Evolutionary conservation across 2,113 vertebrate species (phyloP), one percentile per base, ranked within the genome.

Genomic region (Pedetes capensis): DNA sequence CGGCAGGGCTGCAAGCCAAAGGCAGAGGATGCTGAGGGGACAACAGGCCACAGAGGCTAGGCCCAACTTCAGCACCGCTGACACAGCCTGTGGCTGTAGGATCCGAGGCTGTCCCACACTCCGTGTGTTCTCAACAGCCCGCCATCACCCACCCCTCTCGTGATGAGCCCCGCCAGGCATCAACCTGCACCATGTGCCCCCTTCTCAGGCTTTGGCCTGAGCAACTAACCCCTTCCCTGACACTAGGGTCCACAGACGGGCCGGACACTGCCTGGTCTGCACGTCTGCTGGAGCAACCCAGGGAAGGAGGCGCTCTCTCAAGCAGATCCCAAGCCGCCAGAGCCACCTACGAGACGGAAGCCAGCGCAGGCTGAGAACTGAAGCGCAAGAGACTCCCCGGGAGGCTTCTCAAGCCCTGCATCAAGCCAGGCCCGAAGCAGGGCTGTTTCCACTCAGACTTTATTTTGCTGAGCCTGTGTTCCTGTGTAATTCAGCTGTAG

Each of bases 1-100:
- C 6, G 96, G 89, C 86, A 97, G 95, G 47, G 72, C 98, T 99
- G 95, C 61, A 98, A 96, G 47, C 57, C 94, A 76, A 71, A 4
- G 47, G 81, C 44, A 69, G 27, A 17, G 1, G 17, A 25, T 4
- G 2, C 79, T 95, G 86, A 89, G n/a, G n/a, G n/a, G n/a, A n/a
- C n/a, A n/a, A n/a, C n/a, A n/a, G n/a, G n/a, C n/a, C n/a, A n/a
- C n/a, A n/a, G n/a, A n/a, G n/a, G n/a, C n/a, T n/a, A n/a, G n/a
- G n/a, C n/a, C n/a, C n/a, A n/a, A n/a, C n/a, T n/a, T n/a, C n/a
- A n/a, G n/a, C 53, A 55, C 53, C 53, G 53, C 10, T 55, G 53
- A 12, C 53, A 55, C 53, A 16, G 53, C 53, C 53, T 16, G 53
- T 55, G 10, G 53, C 53, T 16, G 17, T n/a, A n/a, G n/a, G n/a